Evolutionary conservation across 2,113 vertebrate genomes (phyloP), one percentile per base, ranked within the genome.

Genomic region (Caloenas nicobarica): DNA sequence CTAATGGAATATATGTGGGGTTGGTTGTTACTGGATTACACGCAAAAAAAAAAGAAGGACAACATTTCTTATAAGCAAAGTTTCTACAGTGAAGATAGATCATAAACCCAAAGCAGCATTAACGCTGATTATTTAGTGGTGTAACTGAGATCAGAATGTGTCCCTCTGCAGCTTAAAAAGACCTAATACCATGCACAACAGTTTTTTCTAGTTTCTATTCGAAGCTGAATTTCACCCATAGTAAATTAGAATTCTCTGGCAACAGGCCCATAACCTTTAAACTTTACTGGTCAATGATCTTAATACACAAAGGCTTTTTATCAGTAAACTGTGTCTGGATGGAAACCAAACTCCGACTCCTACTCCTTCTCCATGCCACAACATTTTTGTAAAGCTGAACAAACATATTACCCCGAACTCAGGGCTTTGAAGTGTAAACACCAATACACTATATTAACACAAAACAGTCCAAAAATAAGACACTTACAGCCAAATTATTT

Each of bases 321-420:
- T 89, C 74, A 68, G 69, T 94, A 89, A 93, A 94, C 50, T 69
- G 64, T 83, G 80, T 89, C 60, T 91, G 88, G 77, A 57, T 66
- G 22, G 51, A 66, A 92, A 91, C 86, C 56, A 91, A 74, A 26
- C 34, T 77, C 71, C 26, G 11, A 86, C 48, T 96, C 33, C 36
- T 82, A 58, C 58, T 74, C 73, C 70, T 92, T 81, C 77, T 69
- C 93, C 71, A 79, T 88, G 81, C 60, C 85, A 95, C 91, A 96
- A 95, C 68, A 89, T 91, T 97, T 97, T 83, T 70, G 62, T 38
- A 90, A 93, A 93, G 66, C 80, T 97, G 88, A 86, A 94, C 69
- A 96, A 95, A 91, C 54, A 78, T 50, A 86, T 64, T 90, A 65
- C 46, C 91, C 48, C 19, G 9, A 91, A 80, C 23, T 6, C 61